Percentiles rank a stretch among this genome's conserved stretches.
Conservation (phyloP, 2,113 vertebrate species). For the Suricata suricatta region DNA sequence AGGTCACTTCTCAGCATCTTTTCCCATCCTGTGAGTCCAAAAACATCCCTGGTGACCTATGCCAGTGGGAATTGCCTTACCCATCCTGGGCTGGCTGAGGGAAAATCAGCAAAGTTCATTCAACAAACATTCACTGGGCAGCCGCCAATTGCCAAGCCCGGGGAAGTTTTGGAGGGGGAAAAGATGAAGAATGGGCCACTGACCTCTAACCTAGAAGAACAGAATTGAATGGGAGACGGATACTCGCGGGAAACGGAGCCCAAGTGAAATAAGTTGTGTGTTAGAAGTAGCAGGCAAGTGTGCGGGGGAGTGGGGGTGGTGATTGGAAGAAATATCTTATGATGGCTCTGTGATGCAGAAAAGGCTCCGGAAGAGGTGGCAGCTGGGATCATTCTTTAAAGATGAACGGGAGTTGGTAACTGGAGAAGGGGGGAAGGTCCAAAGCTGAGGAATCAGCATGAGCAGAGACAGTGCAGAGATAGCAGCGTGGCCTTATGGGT, state of each 20-base stretch:
- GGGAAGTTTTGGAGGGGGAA: neutral
- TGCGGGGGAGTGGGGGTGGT: too few species aligned
- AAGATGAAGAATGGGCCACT: neutral
- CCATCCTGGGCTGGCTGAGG: neutral
- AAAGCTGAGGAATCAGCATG: neutral
- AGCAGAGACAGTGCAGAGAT: neutral
- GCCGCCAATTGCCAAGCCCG: neutral
- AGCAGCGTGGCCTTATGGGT: neutral
- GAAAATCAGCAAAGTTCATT: slow-evolving; percentile 11
- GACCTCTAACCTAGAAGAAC: neutral
- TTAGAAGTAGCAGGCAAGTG: neutral
- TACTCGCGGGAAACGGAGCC: neutral
- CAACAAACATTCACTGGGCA: neutral
- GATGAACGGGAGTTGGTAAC: neutral
- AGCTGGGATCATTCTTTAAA: neutral
- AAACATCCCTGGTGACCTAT: neutral
- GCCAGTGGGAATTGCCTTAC: neutral
- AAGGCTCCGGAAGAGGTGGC: neutral
- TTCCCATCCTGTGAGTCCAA: neutral
- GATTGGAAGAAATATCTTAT: neutral
- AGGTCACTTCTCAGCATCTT: neutral
- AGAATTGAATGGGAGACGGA: neutral
- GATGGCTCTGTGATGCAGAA: neutral
- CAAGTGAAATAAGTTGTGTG: neutral
- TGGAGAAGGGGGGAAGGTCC: neutral